Percentiles rank a stretch among this genome's conserved stretches.
phyloP scores from a whole-genome alignment of 1,140 invertebrate genomes.

The Trichoplusia ni region DNA sequence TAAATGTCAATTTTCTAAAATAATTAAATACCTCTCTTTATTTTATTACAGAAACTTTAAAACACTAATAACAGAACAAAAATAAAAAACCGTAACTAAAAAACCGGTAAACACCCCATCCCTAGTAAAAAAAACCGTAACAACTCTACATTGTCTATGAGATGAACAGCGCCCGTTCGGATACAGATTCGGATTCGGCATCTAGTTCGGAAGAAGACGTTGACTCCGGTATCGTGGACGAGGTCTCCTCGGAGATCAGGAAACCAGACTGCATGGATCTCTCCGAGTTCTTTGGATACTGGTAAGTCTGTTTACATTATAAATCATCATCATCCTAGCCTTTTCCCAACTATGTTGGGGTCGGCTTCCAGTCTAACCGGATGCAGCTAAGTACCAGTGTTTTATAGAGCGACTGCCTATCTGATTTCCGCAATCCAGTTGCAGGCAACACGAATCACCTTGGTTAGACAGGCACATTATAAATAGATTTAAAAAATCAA shows the following conservation, averaged over 20 bases:
- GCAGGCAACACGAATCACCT: no score
- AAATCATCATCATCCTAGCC: no score
- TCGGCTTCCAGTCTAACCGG: no score
- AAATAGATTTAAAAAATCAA: no score
- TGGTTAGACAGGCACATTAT: no score
- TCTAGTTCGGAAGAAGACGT: slow-evolving; percentile 59
- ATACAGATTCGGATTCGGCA: not conserved
- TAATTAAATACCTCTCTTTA: no score
- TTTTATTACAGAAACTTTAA: no score
- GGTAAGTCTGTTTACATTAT: slow-evolving; percentile 62
- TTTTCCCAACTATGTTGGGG: no score
- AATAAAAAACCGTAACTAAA: not conserved
- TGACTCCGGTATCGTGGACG: slow-evolving; percentile 70
- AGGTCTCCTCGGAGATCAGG: slow-evolving; percentile 37
- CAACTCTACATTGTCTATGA: slow-evolving; percentile 2
- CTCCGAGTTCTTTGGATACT: slow-evolving; percentile 68
- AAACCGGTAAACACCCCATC: not conserved
- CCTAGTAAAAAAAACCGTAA: not conserved
- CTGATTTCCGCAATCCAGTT: no score
- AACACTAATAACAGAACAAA: not conserved
- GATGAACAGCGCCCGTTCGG: slow-evolving; percentile 18
- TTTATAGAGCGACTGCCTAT: no score
- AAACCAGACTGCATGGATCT: slow-evolving; percentile 72
- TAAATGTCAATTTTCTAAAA: not conserved
- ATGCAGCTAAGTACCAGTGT: no score